These are phyloP conservation scores for Sphaeridia pumilis DNA, from an alignment of 2,888 invertebrate genomes.

Conservation along the genomic window DNA sequence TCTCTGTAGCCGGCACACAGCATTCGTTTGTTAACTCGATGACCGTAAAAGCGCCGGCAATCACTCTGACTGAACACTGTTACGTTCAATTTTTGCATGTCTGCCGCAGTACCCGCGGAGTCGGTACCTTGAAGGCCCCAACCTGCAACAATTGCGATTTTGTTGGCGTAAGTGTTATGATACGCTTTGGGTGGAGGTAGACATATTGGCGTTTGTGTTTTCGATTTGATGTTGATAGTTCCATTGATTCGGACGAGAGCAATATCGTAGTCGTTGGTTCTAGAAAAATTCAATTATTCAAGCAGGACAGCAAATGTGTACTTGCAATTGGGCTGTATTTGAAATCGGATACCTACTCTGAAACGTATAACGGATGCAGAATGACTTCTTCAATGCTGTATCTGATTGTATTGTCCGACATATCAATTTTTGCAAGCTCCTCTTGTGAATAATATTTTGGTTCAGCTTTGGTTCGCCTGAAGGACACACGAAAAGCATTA, in stretches of 20 bases:
- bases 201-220: constrained; percentile 21
- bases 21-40: constrained; percentile 29
- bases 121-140: constrained; percentile 24
- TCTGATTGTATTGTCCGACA: constrained; percentile 18
- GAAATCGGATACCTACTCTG: constrained; percentile 18
- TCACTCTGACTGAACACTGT: constrained; percentile 23
- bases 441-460: constrained; percentile 17
- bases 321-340: neutral
- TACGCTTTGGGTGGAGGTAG: constrained; percentile 24
- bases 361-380: constrained; percentile 30
- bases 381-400: constrained; percentile 26
- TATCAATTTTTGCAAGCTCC: constrained; percentile 19
- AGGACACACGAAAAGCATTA: neutral
- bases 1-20: constrained; percentile 30
- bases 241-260: constrained; percentile 18
- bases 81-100: constrained; percentile 26
- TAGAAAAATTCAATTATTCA: neutral
- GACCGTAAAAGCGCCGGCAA: constrained; percentile 25
- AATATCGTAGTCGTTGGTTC: constrained; percentile 33
- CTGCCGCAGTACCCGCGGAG: constrained; percentile 17
- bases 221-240: constrained; percentile 17
- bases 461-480: neutral
- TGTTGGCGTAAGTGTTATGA: constrained; percentile 18
- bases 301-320: neutral
- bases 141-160: constrained; percentile 23